A percentile compares a stretch with the other conserved stretches of the same genome.
phyloP scores from a whole-genome alignment of 2,888 invertebrate species.

The Drosophila pseudotakahashii region DNA sequence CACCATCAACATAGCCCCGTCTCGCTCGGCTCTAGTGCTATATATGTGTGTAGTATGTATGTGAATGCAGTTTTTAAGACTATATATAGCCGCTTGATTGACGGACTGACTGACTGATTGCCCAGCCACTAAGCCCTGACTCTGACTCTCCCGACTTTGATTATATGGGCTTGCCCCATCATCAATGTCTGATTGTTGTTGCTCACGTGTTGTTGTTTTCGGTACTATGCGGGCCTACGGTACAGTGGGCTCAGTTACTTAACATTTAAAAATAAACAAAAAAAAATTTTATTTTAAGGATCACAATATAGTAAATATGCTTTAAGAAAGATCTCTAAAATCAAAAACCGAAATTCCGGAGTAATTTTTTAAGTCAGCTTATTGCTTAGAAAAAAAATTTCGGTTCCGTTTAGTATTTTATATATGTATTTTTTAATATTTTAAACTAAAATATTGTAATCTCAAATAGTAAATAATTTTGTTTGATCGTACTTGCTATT shows the following conservation, averaged over 20 bases:
- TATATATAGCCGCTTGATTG: conserved; percentile 40
- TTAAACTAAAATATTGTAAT: too few species aligned
- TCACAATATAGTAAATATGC: too few species aligned
- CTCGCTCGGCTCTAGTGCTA: not conserved
- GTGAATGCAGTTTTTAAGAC: conserved; percentile 20
- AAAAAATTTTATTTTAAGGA: too few species aligned
- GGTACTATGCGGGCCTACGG: conserved; percentile 46
- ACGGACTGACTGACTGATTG: conserved; percentile 51
- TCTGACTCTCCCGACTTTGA: conserved; percentile 53
- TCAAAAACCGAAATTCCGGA: too few species aligned
- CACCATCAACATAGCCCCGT: not conserved
- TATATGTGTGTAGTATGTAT: not conserved
- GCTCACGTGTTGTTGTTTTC: conserved; percentile 28
- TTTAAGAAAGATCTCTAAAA: too few species aligned
- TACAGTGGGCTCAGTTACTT: conserved; percentile 16
- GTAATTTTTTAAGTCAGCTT: too few species aligned
- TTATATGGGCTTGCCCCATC: conserved; percentile 52
- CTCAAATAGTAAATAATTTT: too few species aligned
- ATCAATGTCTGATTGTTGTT: conserved; percentile 42
- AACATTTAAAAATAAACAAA: not conserved
- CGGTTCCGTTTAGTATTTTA: too few species aligned
- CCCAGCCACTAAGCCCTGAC: conserved; percentile 43
- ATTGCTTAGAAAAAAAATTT: too few species aligned
- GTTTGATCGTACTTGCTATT: not conserved
- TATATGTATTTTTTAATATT: too few species aligned